Evolutionary conservation across 2,113 vertebrate genomes (phyloP), one percentile per base, ranked within the genome.

Genomic region (Bos javanicus): DNA sequence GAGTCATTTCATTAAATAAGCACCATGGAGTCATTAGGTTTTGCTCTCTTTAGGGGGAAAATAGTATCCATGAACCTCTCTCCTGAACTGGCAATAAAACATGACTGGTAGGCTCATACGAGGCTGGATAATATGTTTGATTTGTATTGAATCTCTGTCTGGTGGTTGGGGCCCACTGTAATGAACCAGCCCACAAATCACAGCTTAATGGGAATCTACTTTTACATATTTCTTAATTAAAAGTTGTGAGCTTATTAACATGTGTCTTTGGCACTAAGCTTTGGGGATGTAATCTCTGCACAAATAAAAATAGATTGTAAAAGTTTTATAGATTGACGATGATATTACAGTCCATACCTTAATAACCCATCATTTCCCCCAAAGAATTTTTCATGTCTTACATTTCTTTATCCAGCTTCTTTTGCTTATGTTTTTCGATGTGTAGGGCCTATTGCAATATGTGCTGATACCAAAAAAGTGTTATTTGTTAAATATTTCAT

Each of bases 221-320:
- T 99, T 99, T 99, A 99, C 99, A 99, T 99, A 99, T 99, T 99
- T 99, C 99, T 99, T 99, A 99, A 99, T 99, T 99, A 99, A 99
- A 99, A 99, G 99, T 99, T 99, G 99, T 99, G 99, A 99, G 99
- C 99, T 99, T 99, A 99, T 99, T 99, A 99, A 99, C 99, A 99
- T 99, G 99, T 99, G 99, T 99, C 99, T 99, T 99, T 99, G 99
- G 99, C 98, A 98, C 98, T 98, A 99, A 99, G 99, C 98, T 98
- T 99, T 98, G 98, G 99, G 99, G 99, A 99, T 99, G 99, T 99
- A 99, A 99, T 99, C 99, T 99, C 99, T 98, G 98, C 99, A 98
- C 99, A 99, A 99, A 99, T 99, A 99, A 98, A 99, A 99, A 99
- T 98, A 98, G 99, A 99, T 99, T 99, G 99, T 99, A 99, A 99